Conservation (phyloP, 2,113 vertebrate species). For the Zeus faber region DNA sequence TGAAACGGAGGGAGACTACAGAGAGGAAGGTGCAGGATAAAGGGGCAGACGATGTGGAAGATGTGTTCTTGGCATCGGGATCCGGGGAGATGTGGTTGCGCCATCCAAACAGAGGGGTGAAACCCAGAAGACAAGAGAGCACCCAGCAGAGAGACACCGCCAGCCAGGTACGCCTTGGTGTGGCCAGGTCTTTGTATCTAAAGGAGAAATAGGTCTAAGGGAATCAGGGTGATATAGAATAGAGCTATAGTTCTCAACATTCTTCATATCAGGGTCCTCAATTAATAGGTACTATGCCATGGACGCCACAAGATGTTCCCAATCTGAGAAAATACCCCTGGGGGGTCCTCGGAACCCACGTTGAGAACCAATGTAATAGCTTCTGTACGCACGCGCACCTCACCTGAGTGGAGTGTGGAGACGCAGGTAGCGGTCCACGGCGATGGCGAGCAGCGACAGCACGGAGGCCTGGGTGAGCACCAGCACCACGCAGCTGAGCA, state of each 20-base stretch:
- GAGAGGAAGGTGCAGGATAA: slow-evolving; percentile 56
- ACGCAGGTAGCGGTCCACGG: slow-evolving; percentile 61
- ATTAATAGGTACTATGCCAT: no score
- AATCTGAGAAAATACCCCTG: no score
- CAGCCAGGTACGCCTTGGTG: slow-evolving; percentile 42
- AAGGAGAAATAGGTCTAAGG: not conserved
- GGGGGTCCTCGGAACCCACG: no score
- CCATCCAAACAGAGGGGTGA: slow-evolving; percentile 65
- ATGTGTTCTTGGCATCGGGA: slow-evolving; percentile 17
- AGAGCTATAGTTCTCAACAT: no score
- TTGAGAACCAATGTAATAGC: no score
- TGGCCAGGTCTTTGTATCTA: slow-evolving; percentile 57
- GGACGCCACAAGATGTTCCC: no score
- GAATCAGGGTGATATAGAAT: slow-evolving; percentile 11
- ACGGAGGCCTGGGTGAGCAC: slow-evolving; percentile 65
- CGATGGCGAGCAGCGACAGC: slow-evolving; percentile 62
- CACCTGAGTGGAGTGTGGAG: slow-evolving; percentile 58
- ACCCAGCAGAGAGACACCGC: slow-evolving; percentile 54
- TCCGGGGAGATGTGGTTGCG: slow-evolving; percentile 16
- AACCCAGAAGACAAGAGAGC: slow-evolving; percentile 55
- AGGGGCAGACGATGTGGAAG: slow-evolving; percentile 16
- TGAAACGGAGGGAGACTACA: slow-evolving; percentile 58
- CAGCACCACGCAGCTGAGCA: slow-evolving; percentile 60
- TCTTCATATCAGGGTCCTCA: no score
- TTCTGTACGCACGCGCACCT: not conserved